Evolutionary conservation across 1,140 invertebrate species (phyloP).

Genomic region (Drosophila kepulauana): DNA sequence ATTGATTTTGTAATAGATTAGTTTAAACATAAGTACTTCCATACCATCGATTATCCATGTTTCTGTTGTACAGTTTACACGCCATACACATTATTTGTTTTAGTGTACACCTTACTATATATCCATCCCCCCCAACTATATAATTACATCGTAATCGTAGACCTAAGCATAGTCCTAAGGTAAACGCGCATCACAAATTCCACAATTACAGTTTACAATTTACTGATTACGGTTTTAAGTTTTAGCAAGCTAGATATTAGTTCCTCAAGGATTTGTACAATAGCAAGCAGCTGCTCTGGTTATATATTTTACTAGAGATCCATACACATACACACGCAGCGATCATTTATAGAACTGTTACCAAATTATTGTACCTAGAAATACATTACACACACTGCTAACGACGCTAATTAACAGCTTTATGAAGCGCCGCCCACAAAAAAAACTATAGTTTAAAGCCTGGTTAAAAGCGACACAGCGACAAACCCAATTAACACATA

Average conservation of each 20-base stretch:
- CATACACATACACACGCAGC: conserved; percentile 27
- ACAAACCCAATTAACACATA: conserved; percentile 28
- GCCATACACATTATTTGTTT: conserved; percentile 44
- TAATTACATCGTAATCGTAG: conserved; percentile 50
- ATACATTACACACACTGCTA: conserved; percentile 40
- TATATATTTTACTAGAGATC: conserved; percentile 10
- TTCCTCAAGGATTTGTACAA: conserved; percentile 43
- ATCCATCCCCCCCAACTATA: conserved; percentile 19
- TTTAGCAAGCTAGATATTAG: conserved; percentile 30
- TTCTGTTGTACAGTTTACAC: conserved; percentile 47
- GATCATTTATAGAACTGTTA: conserved; percentile 55
- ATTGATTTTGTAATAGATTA: not conserved
- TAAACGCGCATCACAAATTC: conserved; percentile 28
- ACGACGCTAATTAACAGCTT: conserved; percentile 45
- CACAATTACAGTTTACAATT: not conserved
- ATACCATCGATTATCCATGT: conserved; percentile 12
- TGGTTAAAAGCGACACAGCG: conserved; percentile 3
- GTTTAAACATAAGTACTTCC: conserved; percentile 17
- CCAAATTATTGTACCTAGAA: conserved; percentile 66
- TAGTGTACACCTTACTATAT: conserved; percentile 10
- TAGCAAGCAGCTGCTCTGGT: conserved; percentile 15
- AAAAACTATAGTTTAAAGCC: conserved; percentile 31
- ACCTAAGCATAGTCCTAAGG: conserved; percentile 44
- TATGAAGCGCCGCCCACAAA: conserved; percentile 20
- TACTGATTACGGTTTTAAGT: conserved; percentile 19